Base-by-base conservation (phyloP, 2,797 vertebrate species). In the Tiaroga cobitis region DNA sequence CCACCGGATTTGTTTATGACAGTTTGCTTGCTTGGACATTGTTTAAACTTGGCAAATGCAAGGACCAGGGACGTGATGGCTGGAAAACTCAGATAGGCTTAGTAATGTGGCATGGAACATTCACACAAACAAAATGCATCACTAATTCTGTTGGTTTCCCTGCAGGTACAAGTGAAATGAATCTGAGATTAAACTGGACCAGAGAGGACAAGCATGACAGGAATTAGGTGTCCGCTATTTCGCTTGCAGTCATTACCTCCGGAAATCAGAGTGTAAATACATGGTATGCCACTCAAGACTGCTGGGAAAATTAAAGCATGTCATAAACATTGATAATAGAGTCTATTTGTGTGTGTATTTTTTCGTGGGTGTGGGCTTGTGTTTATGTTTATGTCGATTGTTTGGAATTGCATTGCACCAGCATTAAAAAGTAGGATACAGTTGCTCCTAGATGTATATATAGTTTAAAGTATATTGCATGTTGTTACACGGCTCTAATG, bases 201-300 rank as follows among this genome's bases (percentile, higher is more conserved):
- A 78, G 3, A 78, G 16, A 32, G 34, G 18, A 78, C n/a, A 24
- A 41, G 34, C n/a, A 13, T 80, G 81, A 79, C 81, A 83, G 76
- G 34, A 68, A 79, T 26, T 32, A 81, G 13, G 67, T n/a, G 41
- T 74, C 24, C 15, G 2, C 26, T 56, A 7, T 79, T 67, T 63
- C 21, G 21, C 26, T 43, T 34, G 15, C 85, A 51, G 46, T 73
- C 46, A 56, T 85, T 82, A 87, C 91, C 91, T 83, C 24, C 21
- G 90, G 93, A 93, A 93, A 93, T 91, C 89, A 72, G 80, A 88
- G 90, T 90, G 93, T 92, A 93, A 87, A 88, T 93, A 93, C 89
- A 92, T 81, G 90, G 86, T 75, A 85, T 93, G 93, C 92, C 93
- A 93, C 90, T 95, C 93, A 94, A 93, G 92, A 94, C 94, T 94